Base-by-base conservation (phyloP, 1,140 invertebrate genomes). In the Drosophila jambulina region DNA sequence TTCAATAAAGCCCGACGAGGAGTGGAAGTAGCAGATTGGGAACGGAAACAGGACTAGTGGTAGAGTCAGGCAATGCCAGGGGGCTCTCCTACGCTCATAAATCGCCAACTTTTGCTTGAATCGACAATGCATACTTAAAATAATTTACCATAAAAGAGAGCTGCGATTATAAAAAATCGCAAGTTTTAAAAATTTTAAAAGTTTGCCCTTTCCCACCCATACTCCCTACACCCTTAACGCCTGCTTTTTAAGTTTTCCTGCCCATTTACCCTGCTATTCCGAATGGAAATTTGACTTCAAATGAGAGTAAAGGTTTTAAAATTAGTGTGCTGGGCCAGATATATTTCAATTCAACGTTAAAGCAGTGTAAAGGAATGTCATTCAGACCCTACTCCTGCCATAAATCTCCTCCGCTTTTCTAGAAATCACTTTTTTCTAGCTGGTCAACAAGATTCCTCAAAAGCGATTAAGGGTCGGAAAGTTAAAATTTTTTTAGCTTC, bases 21-120 rank as follows among this genome's bases (percentile, higher is more conserved):
- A 15, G 32, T 13, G 34, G 15, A 7, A 27, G n/a, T 2, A 1
- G 56, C 4, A 27, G 13, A n/a, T 45, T 6, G 9, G 15, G 15
- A 1, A 25, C 10, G 3, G 23, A n/a, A 25, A 21, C 19, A 38
- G 54, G 34, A n/a, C 23, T 36, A 2, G 15, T 4, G 23, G 23
- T 6, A 57, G 15, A 8, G 9, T 9, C 25, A 10, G 46, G 8
- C 3, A 27, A 17, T 12, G 10, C 0, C 27, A 12, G 32, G 46
- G 48, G 34, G 42, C 45, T 36, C 34, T 53, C 15, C 10, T 70
- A n/a, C 67, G 42, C 48, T 59, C 69, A 71, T 78, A 75, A 86
- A 71, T 82, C 58, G 46, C 38, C 5, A 79, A 75, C 70, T 86
- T 86, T 86, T 70, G 79, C 69, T 68, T 68, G 42, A 38, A 49